A percentile compares a stretch with the other conserved stretches of the same genome.
Evolutionary conservation across 2,888 invertebrate genomes (phyloP).

Genomic region (Drosophila greeni): DNA sequence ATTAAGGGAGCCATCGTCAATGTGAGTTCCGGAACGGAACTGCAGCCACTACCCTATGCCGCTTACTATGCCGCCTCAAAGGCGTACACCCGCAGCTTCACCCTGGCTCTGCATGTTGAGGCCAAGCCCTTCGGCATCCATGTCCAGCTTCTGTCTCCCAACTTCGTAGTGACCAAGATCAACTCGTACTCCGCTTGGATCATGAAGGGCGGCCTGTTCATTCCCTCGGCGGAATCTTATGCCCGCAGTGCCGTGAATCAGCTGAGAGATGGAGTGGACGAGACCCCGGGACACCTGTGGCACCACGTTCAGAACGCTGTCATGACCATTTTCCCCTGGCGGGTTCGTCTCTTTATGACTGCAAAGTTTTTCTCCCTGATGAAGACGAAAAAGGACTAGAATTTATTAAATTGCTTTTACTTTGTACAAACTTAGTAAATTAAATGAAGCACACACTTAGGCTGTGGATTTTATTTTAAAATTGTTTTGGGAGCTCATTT

Average conservation of each 20-base stretch:
- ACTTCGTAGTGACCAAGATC: slow-evolving; percentile 93
- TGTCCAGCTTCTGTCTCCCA: slow-evolving; percentile 90
- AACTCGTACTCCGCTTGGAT: slow-evolving; percentile 87
- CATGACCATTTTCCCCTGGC: slow-evolving; percentile 33
- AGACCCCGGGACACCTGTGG: slow-evolving; percentile 92
- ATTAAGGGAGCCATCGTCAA: slow-evolving; percentile 90
- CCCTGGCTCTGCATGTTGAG: slow-evolving; percentile 88
- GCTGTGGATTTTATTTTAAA: neutral
- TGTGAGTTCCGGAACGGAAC: slow-evolving; percentile 91
- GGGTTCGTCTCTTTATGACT: slow-evolving; percentile 35
- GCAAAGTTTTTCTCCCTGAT: slow-evolving; percentile 25
- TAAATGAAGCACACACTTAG: neutral
- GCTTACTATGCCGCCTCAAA: slow-evolving; percentile 94
- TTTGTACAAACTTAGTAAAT: neutral
- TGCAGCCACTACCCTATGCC: slow-evolving; percentile 90
- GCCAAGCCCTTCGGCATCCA: slow-evolving; percentile 86
- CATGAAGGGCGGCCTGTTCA: slow-evolving; percentile 82
- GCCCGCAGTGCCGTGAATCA: slow-evolving; percentile 87
- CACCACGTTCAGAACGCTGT: slow-evolving; percentile 87
- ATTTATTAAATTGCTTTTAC: slow-evolving; percentile 5
- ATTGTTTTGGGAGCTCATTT: neutral
- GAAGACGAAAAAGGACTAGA: slow-evolving; percentile 3
- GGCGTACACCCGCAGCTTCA: slow-evolving; percentile 87
- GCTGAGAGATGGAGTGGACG: slow-evolving; percentile 88
- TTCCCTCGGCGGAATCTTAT: slow-evolving; percentile 84